Evolutionary conservation across 2,113 vertebrate species (phyloP), one percentile per base, ranked within the genome.

Genomic region (Asarcornis scutulata): DNA sequence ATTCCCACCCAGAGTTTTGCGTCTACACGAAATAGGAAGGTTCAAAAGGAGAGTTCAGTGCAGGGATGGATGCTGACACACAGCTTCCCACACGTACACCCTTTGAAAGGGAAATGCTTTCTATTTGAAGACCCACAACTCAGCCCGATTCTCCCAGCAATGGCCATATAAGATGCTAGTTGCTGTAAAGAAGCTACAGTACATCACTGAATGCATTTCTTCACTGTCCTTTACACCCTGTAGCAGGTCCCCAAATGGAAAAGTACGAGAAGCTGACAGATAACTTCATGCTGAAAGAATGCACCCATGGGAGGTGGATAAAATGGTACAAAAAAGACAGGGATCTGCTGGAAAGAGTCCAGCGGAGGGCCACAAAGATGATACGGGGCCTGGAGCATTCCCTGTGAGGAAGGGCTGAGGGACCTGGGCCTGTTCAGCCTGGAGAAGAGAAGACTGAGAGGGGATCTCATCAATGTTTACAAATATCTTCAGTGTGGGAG

Each of bases 221-320:
- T 73, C 29, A 69, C 6, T 32, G 34, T 7, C 52, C 25, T 4
- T 26, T 52, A 50, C 32, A 52, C 3, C 32, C 32, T 26, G 6
- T 1, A n/a, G 9, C 36, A 46, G n/a, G 20, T 12, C 10, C 29
- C 32, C 83, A 72, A 3, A 17, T 76, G 48, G 3, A 62, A 95
- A 83, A 21, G 42, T 29, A 72, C 7, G 23, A 48, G 56, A 66
- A 42, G 14, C 20, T 58, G 44, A 11, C 64, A 71, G 17, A 38
- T 31, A 3, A 3, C n/a, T 44, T 71, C 40, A 23, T 32, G 40
- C 60, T 42, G n/a, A 84, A 71, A n/a, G 14, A 83, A 48, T 2
- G 38, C 2, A 7, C 26, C 0, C 0, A 0, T 10, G 6, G 69
- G 9, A 87, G 2, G 5, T 17, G 31, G 36, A 42, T 32, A 67